phyloP scores from a whole-genome alignment of 2,113 vertebrate species.

The Vimba vimba region DNA sequence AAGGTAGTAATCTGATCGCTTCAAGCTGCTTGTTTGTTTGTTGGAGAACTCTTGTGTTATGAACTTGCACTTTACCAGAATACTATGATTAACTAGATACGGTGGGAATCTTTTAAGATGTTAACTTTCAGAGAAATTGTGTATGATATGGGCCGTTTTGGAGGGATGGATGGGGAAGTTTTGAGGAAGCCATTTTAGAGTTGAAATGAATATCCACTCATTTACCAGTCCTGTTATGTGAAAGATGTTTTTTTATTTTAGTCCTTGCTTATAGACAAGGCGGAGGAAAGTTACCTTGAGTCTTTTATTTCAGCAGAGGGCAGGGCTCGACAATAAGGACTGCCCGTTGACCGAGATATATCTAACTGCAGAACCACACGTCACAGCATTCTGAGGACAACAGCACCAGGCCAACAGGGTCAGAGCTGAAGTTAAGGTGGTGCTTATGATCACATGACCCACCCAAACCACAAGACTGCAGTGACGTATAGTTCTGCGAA shows the following conservation, averaged over 20 bases:
- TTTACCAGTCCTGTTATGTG: not conserved
- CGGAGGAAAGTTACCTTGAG: too few species aligned
- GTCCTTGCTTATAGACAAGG: too few species aligned
- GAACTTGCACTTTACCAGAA: not conserved
- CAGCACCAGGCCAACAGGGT: too few species aligned
- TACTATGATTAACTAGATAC: not conserved
- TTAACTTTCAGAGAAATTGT: not conserved
- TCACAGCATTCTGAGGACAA: too few species aligned
- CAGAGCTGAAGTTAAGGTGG: too few species aligned
- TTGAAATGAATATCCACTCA: not conserved
- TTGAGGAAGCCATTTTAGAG: not conserved
- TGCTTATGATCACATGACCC: too few species aligned
- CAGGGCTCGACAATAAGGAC: too few species aligned
- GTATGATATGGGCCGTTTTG: not conserved
- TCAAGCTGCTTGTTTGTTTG: not conserved
- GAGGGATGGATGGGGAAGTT: not conserved
- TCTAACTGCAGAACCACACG: too few species aligned
- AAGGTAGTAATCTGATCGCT: not conserved
- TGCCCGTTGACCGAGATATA: too few species aligned
- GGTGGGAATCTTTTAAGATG: not conserved
- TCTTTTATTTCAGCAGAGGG: too few species aligned
- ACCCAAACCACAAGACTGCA: too few species aligned
- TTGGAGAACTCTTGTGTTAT: not conserved
- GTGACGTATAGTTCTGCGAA: too few species aligned
- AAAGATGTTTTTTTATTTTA: not conserved